Evolutionary conservation across 2,888 invertebrate species (phyloP).

Genomic region (Agrilus mali): DNA sequence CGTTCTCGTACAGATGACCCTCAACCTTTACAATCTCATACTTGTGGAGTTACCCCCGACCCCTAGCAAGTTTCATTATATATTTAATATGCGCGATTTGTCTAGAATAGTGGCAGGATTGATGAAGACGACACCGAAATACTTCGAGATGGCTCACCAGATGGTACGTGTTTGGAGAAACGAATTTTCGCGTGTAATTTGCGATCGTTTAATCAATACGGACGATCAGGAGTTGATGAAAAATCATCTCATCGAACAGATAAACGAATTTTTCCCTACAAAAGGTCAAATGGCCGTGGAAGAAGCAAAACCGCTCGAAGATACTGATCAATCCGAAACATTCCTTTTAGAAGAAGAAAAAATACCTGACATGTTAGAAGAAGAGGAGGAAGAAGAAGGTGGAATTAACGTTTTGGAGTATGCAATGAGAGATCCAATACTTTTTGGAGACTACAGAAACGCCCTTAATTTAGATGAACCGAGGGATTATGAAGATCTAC

Average conservation of each 20-base stretch:
- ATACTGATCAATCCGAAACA: slow-evolving; percentile 16
- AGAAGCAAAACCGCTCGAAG: slow-evolving; percentile 32
- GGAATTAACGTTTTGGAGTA: slow-evolving; percentile 45
- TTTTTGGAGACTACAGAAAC: slow-evolving; percentile 82
- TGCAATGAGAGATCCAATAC: slow-evolving; percentile 64
- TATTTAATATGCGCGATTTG: slow-evolving; percentile 84
- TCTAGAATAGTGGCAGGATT: slow-evolving; percentile 71
- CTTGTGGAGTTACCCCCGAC: slow-evolving; percentile 75
- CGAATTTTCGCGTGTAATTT: slow-evolving; percentile 76
- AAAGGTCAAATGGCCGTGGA: neutral
- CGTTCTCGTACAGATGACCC: slow-evolving; percentile 62
- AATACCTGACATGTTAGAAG: slow-evolving; percentile 19
- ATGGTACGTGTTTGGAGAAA: slow-evolving; percentile 84
- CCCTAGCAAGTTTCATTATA: slow-evolving; percentile 88
- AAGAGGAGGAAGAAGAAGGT: slow-evolving; percentile 33
- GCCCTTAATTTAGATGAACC: slow-evolving; percentile 68
- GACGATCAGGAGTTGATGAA: slow-evolving; percentile 53
- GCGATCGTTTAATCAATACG: slow-evolving; percentile 67
- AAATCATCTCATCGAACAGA: slow-evolving; percentile 43
- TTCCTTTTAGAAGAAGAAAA: slow-evolving; percentile 13
- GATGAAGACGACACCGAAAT: slow-evolving; percentile 58
- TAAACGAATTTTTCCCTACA: slow-evolving; percentile 42
- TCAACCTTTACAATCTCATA: slow-evolving; percentile 70
- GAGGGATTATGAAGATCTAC: slow-evolving; percentile 75
- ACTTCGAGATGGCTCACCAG: slow-evolving; percentile 53